phyloP scores from a whole-genome alignment of 2,888 invertebrate genomes.

The Tipula unca region DNA sequence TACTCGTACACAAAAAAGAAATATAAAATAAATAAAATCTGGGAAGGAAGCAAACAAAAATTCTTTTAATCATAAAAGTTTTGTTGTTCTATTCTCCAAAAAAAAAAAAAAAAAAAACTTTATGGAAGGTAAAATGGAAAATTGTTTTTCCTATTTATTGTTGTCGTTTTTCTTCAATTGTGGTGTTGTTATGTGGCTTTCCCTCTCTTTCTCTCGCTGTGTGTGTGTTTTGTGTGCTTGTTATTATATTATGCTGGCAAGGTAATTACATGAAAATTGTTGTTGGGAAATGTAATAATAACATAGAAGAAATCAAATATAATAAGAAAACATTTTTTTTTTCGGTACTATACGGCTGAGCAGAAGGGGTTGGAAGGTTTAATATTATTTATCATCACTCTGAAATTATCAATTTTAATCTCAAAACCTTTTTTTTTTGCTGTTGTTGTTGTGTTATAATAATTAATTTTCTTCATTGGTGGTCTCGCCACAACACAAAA shows the following conservation, averaged over 20 bases:
- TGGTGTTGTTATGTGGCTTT: not conserved
- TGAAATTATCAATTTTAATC: conserved; percentile 2
- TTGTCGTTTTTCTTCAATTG: conserved; percentile 8
- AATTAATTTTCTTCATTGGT: not conserved
- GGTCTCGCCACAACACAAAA: not conserved
- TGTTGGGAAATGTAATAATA: not conserved
- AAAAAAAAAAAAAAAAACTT: not conserved
- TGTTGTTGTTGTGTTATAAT: not conserved
- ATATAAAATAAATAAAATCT: not conserved
- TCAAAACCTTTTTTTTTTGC: not conserved
- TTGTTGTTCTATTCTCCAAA: not conserved
- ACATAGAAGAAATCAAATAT: not conserved
- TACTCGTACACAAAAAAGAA: not conserved
- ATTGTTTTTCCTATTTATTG: not conserved
- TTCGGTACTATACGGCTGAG: not conserved
- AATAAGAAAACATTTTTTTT: not conserved
- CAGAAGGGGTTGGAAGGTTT: not conserved
- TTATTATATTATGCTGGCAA: not conserved
- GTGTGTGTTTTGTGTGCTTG: not conserved
- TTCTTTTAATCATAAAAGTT: conserved; percentile 14
- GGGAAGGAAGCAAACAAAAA: conserved; percentile 14
- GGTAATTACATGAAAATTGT: not conserved
- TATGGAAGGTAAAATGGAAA: conserved; percentile 8
- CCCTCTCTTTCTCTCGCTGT: too few relatives aligned
- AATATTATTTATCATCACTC: not conserved